phyloP scores from a whole-genome alignment of 2,888 invertebrate genomes.

The Thysanoteuthis rhombus region DNA sequence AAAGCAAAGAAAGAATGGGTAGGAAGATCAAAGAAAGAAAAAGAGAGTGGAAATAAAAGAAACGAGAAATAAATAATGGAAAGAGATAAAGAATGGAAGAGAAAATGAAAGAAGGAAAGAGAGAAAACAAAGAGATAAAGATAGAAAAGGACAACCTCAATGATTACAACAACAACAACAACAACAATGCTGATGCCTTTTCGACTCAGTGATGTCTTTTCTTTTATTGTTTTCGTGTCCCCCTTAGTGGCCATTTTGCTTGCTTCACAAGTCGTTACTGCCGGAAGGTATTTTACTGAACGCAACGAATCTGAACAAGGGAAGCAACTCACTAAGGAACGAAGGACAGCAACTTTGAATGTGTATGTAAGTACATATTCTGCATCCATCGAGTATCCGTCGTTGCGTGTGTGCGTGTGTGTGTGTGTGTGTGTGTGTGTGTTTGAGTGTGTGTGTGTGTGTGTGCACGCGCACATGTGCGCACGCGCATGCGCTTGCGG shows the following conservation, averaged over 20 bases:
- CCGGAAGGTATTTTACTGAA: neutral
- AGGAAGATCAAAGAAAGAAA: too few species aligned
- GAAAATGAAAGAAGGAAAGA: neutral
- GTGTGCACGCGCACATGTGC: neutral
- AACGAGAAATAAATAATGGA: neutral
- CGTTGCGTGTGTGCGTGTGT: neutral
- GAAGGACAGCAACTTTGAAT: neutral
- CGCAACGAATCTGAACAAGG: neutral
- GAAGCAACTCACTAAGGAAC: neutral
- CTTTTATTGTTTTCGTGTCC: constrained; percentile 2
- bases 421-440: neutral
- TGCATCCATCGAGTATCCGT: neutral
- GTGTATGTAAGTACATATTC: neutral
- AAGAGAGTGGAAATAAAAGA: too few species aligned
- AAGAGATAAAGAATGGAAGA: neutral
- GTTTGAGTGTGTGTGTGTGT: neutral
- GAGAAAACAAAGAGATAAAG: neutral
- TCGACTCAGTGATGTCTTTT: neutral
- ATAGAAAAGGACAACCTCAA: neutral
- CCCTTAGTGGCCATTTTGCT: neutral
- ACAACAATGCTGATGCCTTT: neutral
- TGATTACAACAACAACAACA: neutral
- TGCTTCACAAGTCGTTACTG: neutral
- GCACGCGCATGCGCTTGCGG: neutral
- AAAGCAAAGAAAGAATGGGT: too few species aligned